Evolutionary conservation across 2,888 invertebrate genomes (phyloP).

Genomic region (Parnassius apollo): DNA sequence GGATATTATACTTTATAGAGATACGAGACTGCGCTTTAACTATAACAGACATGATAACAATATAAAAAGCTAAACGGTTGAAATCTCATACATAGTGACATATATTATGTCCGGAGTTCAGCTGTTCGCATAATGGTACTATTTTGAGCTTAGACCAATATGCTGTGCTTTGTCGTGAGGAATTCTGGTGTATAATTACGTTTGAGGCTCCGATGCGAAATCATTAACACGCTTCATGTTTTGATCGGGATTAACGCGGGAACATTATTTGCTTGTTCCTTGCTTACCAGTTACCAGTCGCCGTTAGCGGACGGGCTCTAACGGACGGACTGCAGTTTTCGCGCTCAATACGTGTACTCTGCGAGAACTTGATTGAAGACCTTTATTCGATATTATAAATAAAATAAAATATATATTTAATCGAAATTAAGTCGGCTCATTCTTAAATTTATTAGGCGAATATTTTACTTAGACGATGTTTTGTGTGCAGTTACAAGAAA

Average conservation of each 20-base stretch:
- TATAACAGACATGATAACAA: too few species aligned
- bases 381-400: too few species aligned
- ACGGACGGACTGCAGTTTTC: conserved; percentile 19
- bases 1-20: too few species aligned
- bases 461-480: conserved; percentile 25
- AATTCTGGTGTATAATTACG: conserved; percentile 13
- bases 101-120: not conserved
- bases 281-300: conserved; percentile 20
- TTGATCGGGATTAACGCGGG: conserved; percentile 20
- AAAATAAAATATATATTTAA: not conserved
- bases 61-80: too few species aligned
- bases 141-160: conserved; percentile 18
- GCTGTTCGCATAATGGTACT: conserved; percentile 1
- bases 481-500: conserved; percentile 85
- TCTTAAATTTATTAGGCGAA: not conserved
- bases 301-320: conserved; percentile 19
- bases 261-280: conserved; percentile 23
- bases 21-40: too few species aligned
- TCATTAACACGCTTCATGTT: conserved; percentile 26
- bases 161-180: conserved; percentile 7
- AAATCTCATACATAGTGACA: too few species aligned
- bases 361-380: conserved; percentile 10
- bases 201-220: conserved; percentile 12
- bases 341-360: conserved; percentile 15
- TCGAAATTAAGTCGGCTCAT: too few species aligned